phyloP scores from a whole-genome alignment of 2,888 invertebrate species.

The Hydrotaea diabolus region DNA sequence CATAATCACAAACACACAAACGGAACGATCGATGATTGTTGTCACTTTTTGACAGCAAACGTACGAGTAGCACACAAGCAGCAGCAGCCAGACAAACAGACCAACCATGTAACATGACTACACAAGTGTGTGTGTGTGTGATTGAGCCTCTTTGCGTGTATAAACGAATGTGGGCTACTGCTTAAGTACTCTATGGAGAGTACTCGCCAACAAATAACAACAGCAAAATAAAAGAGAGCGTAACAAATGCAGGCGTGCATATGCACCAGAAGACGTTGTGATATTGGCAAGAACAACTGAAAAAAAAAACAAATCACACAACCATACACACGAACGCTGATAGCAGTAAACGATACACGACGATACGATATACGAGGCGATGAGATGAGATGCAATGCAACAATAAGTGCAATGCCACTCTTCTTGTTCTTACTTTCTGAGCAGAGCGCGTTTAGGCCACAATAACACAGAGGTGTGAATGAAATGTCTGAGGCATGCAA shows the following conservation, averaged over 20 bases:
- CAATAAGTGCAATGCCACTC: conserved; percentile 9
- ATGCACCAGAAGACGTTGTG: not conserved
- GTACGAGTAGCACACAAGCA: conserved; percentile 46
- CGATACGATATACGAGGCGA: conserved; percentile 2
- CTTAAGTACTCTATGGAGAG: conserved; percentile 19
- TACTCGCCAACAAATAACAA: no score
- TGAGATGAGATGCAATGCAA: not conserved
- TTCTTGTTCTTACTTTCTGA: not conserved
- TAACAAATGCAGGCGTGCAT: conserved; percentile 63
- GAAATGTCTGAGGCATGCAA: conserved; percentile 45
- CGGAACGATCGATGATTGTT: conserved; percentile 80
- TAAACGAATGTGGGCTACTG: conserved; percentile 52
- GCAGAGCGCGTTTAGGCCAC: not conserved
- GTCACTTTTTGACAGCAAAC: conserved; percentile 78
- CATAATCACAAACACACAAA: conserved; percentile 80
- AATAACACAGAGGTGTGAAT: conserved; percentile 56
- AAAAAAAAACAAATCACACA: no score
- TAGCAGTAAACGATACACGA: conserved; percentile 1
- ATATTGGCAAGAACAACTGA: no score
- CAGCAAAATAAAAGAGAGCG: no score
- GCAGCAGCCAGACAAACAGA: conserved; percentile 29
- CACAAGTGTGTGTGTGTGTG: conserved; percentile 51
- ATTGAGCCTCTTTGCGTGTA: conserved; percentile 47
- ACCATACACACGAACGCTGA: not conserved
- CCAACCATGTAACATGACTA: conserved; percentile 20